These are phyloP conservation scores for Dromaius novaehollandiae DNA, from an alignment of 2,113 vertebrate species.

Conservation along the genomic window DNA sequence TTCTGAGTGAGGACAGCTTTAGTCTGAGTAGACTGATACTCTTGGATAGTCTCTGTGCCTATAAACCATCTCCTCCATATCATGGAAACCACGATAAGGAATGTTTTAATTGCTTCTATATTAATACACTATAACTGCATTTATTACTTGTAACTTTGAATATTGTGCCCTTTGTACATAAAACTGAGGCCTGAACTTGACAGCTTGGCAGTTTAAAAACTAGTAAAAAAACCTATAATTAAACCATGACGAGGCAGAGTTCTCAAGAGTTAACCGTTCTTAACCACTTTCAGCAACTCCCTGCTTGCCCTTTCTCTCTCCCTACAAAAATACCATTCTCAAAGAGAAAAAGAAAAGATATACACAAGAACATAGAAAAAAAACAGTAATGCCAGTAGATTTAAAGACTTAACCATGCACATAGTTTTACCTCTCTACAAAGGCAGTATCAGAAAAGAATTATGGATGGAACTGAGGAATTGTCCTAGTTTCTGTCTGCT, in stretches of 20 bases:
- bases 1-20: not conserved
- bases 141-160: not conserved
- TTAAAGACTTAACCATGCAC: not conserved
- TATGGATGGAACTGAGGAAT: not conserved
- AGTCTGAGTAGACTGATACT: not conserved
- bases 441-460: not conserved
- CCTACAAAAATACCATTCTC: not conserved
- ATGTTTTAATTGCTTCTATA: not conserved
- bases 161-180: accelerated
- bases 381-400: not conserved
- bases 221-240: not conserved
- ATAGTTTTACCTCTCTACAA: not conserved
- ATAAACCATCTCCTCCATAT: not conserved
- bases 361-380: not conserved
- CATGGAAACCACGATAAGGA: not conserved
- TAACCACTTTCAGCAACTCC: not conserved
- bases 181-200: not conserved
- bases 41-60: not conserved
- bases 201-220: not conserved
- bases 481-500: not conserved
- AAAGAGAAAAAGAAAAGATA: not conserved
- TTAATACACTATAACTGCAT: not conserved
- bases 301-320: not conserved
- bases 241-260: not conserved
- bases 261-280: not conserved